Conservation (phyloP, 2,797 vertebrate genomes). For the Cygnus olor region DNA sequence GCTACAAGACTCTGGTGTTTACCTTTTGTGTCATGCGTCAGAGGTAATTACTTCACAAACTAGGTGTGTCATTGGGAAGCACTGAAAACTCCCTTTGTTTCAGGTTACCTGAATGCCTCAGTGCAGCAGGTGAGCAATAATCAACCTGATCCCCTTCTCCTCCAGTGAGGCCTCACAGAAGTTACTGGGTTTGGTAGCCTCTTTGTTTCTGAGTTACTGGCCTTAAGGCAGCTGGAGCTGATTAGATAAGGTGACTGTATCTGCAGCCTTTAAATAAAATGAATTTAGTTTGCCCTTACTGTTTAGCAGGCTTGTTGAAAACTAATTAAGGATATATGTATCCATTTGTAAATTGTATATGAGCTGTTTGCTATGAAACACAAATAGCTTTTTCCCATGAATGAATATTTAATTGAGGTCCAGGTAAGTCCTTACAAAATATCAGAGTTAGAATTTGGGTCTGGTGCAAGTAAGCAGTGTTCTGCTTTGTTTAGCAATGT, state of each 20-base stretch:
- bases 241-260: slow-evolving; percentile 20
- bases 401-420: slow-evolving; percentile 24
- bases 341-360: slow-evolving; percentile 37
- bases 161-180: slow-evolving; percentile 11
- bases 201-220: slow-evolving; percentile 17
- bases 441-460: slow-evolving; percentile 24
- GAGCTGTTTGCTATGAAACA: slow-evolving; percentile 36
- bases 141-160: slow-evolving; percentile 13
- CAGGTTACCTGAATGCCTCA: slow-evolving; percentile 67
- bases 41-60: slow-evolving; percentile 69
- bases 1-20: slow-evolving; percentile 67
- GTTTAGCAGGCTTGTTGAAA: slow-evolving; percentile 28
- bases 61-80: slow-evolving; percentile 76
- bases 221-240: neutral
- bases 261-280: slow-evolving; percentile 49
- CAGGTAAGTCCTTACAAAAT: slow-evolving; percentile 39
- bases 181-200: slow-evolving; percentile 37
- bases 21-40: slow-evolving; percentile 71
- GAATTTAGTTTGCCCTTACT: slow-evolving; percentile 37
- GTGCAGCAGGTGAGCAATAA: slow-evolving; percentile 52
- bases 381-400: neutral
- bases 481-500: slow-evolving; percentile 51
- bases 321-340: slow-evolving; percentile 63
- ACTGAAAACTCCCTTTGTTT: slow-evolving; percentile 72
- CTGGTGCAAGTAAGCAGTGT: slow-evolving; percentile 35